Percentiles rank a stretch among this genome's conserved stretches.
These are phyloP conservation scores for Microtus ochrogaster DNA, from an alignment of 2,113 vertebrate species.

Conservation along the genomic window DNA sequence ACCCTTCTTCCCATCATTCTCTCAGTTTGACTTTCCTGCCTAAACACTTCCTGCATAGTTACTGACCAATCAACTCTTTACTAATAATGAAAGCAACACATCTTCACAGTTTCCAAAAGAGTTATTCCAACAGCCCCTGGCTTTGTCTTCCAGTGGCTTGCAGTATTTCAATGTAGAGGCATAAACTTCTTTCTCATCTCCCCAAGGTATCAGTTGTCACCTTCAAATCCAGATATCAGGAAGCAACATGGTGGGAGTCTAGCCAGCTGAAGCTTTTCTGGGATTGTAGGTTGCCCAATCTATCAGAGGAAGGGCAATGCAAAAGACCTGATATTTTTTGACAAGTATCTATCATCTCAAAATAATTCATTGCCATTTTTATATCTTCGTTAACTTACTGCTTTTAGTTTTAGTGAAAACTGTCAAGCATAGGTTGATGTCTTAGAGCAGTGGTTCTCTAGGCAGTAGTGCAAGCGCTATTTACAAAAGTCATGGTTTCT, in stretches of 20 bases:
- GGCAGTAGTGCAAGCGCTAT: not conserved
- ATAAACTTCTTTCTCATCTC: not conserved
- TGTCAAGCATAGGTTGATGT: not conserved
- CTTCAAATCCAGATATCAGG: not conserved
- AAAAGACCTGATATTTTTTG: not conserved
- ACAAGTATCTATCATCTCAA: not conserved
- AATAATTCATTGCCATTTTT: not conserved
- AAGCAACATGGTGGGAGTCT: not conserved
- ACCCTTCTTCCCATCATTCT: no score
- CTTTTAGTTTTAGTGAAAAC: not conserved
- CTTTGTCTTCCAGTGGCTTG: not conserved
- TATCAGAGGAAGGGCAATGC: rapidly evolving
- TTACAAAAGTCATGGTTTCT: not conserved
- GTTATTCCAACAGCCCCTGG: no score
- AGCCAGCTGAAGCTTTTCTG: not conserved
- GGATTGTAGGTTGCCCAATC: not conserved
- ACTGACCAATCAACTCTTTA: no score
- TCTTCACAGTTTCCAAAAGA: no score
- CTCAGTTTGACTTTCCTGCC: no score
- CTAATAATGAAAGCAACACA: no score
- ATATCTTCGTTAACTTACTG: not conserved
- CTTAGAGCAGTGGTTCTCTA: not conserved
- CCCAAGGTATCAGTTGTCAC: not conserved
- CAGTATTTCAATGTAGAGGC: not conserved
- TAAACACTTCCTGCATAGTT: no score